These are phyloP conservation scores for Drosophila fungiperda DNA, from an alignment of 2,888 invertebrate species.

Conservation along the genomic window DNA sequence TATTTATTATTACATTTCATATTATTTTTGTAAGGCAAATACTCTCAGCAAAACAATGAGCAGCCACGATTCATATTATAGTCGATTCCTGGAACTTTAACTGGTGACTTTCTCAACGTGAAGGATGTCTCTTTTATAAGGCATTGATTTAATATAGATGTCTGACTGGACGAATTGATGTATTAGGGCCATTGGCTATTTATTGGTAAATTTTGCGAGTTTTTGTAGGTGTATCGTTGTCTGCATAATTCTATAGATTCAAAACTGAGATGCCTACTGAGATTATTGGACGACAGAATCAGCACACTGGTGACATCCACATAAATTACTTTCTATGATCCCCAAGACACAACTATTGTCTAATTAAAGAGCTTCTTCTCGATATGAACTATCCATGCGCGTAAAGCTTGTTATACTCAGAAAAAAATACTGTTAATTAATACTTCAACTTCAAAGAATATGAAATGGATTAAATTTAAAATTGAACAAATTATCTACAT, in stretches of 20 bases:
- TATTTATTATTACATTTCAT: too few relatives aligned
- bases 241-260: slow-evolving; percentile 25
- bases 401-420: slow-evolving; percentile 29
- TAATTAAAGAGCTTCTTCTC: slow-evolving; percentile 31
- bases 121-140: slow-evolving; percentile 37
- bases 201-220: slow-evolving; percentile 21
- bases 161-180: slow-evolving; percentile 9
- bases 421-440: background rate
- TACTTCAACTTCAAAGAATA: background rate
- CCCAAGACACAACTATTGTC: slow-evolving; percentile 21
- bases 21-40: too few relatives aligned
- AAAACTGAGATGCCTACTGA: slow-evolving; percentile 4
- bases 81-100: background rate
- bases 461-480: background rate
- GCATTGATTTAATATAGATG: slow-evolving; percentile 46
- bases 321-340: slow-evolving; percentile 32
- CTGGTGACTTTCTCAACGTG: slow-evolving; percentile 39
- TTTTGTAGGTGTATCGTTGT: background rate
- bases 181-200: slow-evolving; percentile 25
- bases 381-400: slow-evolving; percentile 32
- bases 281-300: slow-evolving; percentile 30
- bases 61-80: too few relatives aligned
- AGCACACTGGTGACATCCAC: slow-evolving; percentile 29
- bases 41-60: too few relatives aligned
- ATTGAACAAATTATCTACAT: background rate